Evolutionary conservation across 2,888 invertebrate genomes (phyloP).

Genomic region (Lasiommata megera): DNA sequence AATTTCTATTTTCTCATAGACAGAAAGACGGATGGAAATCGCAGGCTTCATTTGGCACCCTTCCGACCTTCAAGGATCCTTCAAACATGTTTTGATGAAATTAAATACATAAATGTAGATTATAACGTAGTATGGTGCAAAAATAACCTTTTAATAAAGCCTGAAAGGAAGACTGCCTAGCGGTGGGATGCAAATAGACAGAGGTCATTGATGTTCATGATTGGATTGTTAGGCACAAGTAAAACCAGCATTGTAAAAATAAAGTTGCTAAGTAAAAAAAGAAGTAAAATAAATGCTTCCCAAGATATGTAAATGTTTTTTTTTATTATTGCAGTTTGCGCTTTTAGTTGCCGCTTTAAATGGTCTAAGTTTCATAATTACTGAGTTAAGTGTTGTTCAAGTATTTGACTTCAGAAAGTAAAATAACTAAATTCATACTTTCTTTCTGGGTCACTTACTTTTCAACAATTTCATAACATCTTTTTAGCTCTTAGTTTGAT

Average conservation of each 20-base stretch:
- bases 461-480: neutral
- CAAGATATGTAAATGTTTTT: neutral
- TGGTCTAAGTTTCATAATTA: constrained; percentile 5
- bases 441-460: constrained; percentile 5
- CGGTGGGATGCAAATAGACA: too few species aligned
- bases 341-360: constrained; percentile 2
- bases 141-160: too few species aligned
- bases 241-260: neutral
- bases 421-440: neutral
- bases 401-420: constrained; percentile 3
- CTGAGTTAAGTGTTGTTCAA: constrained; percentile 3
- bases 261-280: neutral
- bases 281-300: neutral
- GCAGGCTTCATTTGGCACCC: too few species aligned
- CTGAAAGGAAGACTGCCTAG: too few species aligned
- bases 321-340: neutral
- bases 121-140: too few species aligned
- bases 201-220: too few species aligned
- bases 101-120: too few species aligned
- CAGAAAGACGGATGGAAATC: too few species aligned
- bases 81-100: too few species aligned
- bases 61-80: too few species aligned
- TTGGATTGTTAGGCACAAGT: too few species aligned
- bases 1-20: too few species aligned
- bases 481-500: neutral